Evolutionary conservation across 2,113 vertebrate species (phyloP).

Genomic region (Rousettus leschenaultii): DNA sequence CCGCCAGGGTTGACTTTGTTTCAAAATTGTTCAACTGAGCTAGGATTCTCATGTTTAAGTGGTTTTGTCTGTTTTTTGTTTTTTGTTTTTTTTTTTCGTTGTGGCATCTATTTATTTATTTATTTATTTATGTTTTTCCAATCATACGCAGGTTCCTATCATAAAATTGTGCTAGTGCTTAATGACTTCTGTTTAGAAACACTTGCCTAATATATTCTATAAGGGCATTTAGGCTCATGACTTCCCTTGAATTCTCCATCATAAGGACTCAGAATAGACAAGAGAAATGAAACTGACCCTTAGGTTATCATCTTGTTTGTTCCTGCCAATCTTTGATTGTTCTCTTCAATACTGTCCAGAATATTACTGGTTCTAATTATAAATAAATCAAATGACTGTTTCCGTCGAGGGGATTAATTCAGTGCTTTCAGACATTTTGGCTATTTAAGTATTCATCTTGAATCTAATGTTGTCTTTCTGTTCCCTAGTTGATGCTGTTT

Average conservation of each 20-base stretch:
- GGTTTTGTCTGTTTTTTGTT: background rate
- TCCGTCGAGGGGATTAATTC: background rate
- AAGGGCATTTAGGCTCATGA: background rate
- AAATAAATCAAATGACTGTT: background rate
- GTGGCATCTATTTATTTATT: background rate
- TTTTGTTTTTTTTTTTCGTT: background rate
- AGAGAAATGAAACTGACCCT: conserved; percentile 46
- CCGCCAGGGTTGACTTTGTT: background rate
- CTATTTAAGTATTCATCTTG: background rate
- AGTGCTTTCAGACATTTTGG: background rate
- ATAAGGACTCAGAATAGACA: conserved; percentile 5
- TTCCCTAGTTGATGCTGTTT: background rate
- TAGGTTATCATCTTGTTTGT: conserved; percentile 3
- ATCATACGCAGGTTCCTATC: background rate
- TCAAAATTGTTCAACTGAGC: background rate
- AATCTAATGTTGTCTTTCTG: background rate
- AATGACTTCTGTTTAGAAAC: background rate
- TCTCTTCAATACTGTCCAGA: background rate
- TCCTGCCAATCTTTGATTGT: background rate
- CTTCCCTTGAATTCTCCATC: conserved; percentile 13
- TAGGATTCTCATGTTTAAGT: background rate
- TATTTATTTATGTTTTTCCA: background rate
- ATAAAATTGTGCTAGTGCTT: background rate
- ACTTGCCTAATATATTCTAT: background rate
- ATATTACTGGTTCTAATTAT: conserved; percentile 33